Evolutionary conservation across 2,113 vertebrate genomes (phyloP), one percentile per base, ranked within the genome.

Genomic region (Nothobranchius furzeri): DNA sequence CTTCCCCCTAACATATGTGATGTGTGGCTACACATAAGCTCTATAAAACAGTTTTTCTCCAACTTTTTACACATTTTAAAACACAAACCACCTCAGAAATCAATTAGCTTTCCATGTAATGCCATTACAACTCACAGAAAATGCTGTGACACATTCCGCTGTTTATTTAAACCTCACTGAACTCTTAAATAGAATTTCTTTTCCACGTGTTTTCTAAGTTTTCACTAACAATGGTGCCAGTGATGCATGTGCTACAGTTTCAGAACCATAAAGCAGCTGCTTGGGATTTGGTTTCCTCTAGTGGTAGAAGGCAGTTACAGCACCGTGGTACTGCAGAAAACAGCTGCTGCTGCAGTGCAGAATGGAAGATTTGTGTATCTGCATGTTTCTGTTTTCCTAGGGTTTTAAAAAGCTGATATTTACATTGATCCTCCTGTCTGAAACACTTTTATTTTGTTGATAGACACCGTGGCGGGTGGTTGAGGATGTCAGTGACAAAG

Each of bases 401-500:
- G 1, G 12, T 36, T 20, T 2, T 8, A 17, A 48, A 67, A 67
- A 35, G 17, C 13, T 52, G 2, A 20, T 50, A 13, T 1, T 52
- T 35, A 3, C 45, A 43, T 11, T 20, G 49, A 53, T 52, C 17
- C 13, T 7, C 7, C 2, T 40, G 35, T 75, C 46, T 76, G 53
- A 79, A 51, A 40, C 45, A 20, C 17, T 36, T 55, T 49, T 79
- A 5, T 52, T 55, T 58, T 49, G 55, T 90, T 20, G 90, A 80
- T 76, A 98, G 97, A 97, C 95, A 91, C 87, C 93, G 62, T 92
- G 93, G 71, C 93, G 83, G 79, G 85, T 91, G 45, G 70, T 88
- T 43, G 94, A 98, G 82, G 94, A 98, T 98, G 96, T 92, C 83
- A 90, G 91, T 93, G 91, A 92, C 30, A 60, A 91, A 91, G 43